These are phyloP conservation scores for Myotis lucifugus DNA, from an alignment of 2,113 vertebrate species.

Conservation along the genomic window DNA sequence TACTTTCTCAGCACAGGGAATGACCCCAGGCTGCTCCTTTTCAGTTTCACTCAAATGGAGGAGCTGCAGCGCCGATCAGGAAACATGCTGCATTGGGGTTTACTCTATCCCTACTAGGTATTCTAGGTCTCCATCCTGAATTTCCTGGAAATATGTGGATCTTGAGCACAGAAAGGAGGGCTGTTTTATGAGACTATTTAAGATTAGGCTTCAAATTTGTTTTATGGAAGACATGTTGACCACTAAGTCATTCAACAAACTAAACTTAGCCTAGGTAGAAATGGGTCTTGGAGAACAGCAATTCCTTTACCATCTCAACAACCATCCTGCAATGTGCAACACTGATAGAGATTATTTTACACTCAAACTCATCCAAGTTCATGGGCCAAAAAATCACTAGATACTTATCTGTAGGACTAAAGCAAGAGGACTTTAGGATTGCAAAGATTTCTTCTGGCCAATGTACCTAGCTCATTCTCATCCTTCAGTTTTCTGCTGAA, in stretches of 20 bases:
- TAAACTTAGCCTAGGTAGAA: background rate
- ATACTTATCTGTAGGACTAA: background rate
- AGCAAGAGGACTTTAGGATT: background rate
- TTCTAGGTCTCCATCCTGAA: background rate
- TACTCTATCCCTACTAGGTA: background rate
- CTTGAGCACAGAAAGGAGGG: background rate
- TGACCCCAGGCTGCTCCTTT: background rate
- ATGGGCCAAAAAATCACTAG: background rate
- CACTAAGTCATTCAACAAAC: background rate
- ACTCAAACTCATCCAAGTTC: background rate
- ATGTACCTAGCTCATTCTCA: background rate
- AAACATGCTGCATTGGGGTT: background rate
- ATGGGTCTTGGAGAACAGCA: background rate
- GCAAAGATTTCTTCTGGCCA: background rate
- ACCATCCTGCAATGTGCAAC: background rate
- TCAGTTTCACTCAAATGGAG: background rate
- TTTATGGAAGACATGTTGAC: background rate
- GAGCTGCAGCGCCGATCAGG: background rate
- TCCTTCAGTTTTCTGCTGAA: background rate
- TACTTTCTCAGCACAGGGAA: too few relatives aligned
- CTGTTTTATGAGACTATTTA: background rate
- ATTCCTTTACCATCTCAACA: background rate
- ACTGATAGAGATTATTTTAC: background rate
- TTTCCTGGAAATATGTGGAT: background rate
- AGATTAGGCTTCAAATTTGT: background rate